Conservation (phyloP, 2,888 invertebrate species). For the Lycophotia porphyrea region DNA sequence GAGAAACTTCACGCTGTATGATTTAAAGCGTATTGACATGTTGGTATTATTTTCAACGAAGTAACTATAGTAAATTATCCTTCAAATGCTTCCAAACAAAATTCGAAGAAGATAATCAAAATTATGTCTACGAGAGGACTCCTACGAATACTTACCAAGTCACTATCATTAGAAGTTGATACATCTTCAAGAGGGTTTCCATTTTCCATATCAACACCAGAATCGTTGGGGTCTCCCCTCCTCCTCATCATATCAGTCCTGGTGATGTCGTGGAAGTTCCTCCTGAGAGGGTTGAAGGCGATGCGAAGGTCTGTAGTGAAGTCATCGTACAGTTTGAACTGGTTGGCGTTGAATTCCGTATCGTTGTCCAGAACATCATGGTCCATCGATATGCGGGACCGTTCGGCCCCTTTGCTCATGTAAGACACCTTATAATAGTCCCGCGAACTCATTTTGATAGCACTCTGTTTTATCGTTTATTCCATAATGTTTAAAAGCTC, state of each 20-base stretch:
- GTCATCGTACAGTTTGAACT: constrained; percentile 88
- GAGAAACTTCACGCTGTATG: constrained; percentile 48
- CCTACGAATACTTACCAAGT: constrained; percentile 83
- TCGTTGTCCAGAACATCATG: constrained; percentile 85
- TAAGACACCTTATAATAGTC: constrained; percentile 86
- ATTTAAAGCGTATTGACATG: constrained; percentile 25
- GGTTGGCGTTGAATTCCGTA: constrained; percentile 88
- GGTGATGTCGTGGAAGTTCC: constrained; percentile 78
- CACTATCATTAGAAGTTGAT: constrained; percentile 81
- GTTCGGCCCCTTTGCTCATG: constrained; percentile 75
- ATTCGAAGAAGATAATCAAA: constrained; percentile 7
- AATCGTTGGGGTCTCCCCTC: constrained; percentile 84
- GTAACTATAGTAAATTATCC: neutral
- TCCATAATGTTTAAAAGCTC: constrained; percentile 65
- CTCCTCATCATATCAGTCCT: constrained; percentile 72
- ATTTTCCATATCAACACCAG: constrained; percentile 88
- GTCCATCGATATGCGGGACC: constrained; percentile 73
- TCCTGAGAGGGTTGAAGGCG: constrained; percentile 82
- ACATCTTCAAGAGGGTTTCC: constrained; percentile 84
- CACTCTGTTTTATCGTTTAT: constrained; percentile 59
- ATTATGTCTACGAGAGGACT: constrained; percentile 30
- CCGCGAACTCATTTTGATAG: constrained; percentile 82
- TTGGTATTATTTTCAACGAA: constrained; percentile 23
- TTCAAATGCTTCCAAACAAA: constrained; percentile 2
- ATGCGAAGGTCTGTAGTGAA: constrained; percentile 86